Conservation (phyloP, 2,797 vertebrate species). For the Sciurus carolinensis region DNA sequence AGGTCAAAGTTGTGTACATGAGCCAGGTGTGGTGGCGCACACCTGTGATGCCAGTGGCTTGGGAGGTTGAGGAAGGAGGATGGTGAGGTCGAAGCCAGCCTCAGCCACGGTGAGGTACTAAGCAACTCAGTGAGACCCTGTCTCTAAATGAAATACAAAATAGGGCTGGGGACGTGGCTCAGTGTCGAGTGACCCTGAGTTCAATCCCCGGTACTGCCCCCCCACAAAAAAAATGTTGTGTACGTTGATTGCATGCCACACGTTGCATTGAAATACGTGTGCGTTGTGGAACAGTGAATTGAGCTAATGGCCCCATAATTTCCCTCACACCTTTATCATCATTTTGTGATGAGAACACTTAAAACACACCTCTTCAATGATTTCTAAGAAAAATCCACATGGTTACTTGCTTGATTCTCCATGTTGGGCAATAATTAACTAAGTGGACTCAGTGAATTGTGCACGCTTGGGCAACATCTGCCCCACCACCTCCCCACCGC, state of each 20-base stretch:
- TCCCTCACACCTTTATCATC: not conserved
- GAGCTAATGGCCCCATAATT: not conserved
- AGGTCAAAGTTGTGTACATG: not conserved
- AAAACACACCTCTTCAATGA: not conserved
- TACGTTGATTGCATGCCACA: not conserved
- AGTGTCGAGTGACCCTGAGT: no score
- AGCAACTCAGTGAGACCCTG: no score
- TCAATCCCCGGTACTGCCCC: no score
- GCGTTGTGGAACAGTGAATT: not conserved
- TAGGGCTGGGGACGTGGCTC: no score
- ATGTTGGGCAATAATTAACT: not conserved
- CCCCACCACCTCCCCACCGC: not conserved
- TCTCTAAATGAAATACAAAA: no score
- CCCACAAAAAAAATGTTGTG: no score
- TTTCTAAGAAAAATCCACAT: not conserved
- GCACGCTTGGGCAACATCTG: not conserved
- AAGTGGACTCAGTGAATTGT: not conserved
- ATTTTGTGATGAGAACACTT: not conserved
- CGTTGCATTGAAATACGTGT: not conserved
- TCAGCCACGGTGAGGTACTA: no score
- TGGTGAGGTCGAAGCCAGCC: no score
- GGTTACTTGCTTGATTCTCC: not conserved
- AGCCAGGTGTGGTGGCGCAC: no score
- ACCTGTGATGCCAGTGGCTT: no score
- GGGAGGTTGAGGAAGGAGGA: no score